Conservation (phyloP, 1,140 invertebrate species). For the Kradibia gibbosae region DNA sequence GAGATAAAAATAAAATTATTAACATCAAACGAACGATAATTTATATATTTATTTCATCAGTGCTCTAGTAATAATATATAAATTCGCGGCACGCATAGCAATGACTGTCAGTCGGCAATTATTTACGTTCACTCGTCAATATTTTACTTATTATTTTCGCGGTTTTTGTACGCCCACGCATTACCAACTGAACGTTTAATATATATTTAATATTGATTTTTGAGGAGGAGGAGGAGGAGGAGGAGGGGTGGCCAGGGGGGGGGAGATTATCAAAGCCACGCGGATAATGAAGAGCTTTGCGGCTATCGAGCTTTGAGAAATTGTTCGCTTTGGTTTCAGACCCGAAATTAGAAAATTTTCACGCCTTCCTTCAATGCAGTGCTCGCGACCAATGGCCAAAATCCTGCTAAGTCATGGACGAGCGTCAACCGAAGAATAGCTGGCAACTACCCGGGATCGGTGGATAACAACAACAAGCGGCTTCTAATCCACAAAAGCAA, state of each 20-base stretch:
- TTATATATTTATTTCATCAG: constrained; percentile 5
- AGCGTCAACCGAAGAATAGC: too few species aligned
- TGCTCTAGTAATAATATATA: background rate
- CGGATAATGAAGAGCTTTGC: background rate
- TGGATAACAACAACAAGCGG: too few species aligned
- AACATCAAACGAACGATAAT: background rate
- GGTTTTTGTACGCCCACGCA: background rate
- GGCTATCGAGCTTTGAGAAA: background rate
- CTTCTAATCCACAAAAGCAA: background rate
- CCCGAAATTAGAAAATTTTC: background rate
- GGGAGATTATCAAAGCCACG: too few species aligned
- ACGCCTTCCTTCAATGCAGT: background rate
- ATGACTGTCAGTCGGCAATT: background rate
- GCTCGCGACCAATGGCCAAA: too few species aligned
- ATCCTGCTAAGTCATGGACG: background rate
- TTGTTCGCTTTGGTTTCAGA: background rate
- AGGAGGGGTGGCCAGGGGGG: too few species aligned
- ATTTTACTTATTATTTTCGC: constrained; percentile 4
- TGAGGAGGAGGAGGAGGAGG: too few species aligned
- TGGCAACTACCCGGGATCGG: too few species aligned
- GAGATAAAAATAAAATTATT: constrained; percentile 6
- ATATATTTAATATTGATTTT: too few species aligned
- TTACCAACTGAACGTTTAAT: too few species aligned
- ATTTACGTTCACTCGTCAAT: background rate
- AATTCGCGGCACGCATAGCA: background rate